phyloP scores from a whole-genome alignment of 2,797 vertebrate species.

The Okamejei kenojei region DNA sequence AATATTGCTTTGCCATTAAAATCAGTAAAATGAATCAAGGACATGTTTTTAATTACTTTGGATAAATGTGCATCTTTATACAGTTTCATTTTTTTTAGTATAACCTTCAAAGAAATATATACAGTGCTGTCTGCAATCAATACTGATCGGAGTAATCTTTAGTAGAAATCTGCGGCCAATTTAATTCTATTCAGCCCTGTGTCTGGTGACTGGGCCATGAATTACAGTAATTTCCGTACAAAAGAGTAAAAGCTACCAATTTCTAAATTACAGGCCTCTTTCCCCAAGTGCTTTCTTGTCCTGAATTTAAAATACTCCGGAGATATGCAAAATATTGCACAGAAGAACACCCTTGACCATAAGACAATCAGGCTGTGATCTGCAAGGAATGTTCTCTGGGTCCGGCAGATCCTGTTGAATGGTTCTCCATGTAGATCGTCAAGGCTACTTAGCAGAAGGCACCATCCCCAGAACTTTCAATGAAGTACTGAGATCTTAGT shows the following conservation, averaged over 20 bases:
- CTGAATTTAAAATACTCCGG: background rate
- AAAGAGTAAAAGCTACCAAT: background rate
- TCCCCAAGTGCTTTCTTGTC: background rate
- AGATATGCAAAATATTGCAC: background rate
- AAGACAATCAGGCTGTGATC: too few relatives aligned
- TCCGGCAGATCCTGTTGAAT: too few relatives aligned
- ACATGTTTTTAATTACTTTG: background rate
- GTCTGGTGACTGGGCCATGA: background rate
- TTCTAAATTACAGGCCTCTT: background rate
- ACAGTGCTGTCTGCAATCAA: background rate
- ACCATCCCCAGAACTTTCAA: too few relatives aligned
- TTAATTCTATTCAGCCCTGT: constrained; percentile 16
- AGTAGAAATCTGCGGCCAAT: background rate
- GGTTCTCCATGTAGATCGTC: too few relatives aligned
- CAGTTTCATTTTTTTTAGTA: background rate
- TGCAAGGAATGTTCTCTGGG: too few relatives aligned
- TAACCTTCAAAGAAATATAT: background rate
- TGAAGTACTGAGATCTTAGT: too few relatives aligned
- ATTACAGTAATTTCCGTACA: background rate
- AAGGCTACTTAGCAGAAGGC: too few relatives aligned
- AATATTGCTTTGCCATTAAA: background rate
- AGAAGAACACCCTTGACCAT: too few relatives aligned
- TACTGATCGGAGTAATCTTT: background rate
- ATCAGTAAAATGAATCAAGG: background rate
- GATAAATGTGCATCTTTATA: background rate